Base-by-base conservation (phyloP, 2,113 vertebrate genomes). In the Propithecus coquereli region DNA sequence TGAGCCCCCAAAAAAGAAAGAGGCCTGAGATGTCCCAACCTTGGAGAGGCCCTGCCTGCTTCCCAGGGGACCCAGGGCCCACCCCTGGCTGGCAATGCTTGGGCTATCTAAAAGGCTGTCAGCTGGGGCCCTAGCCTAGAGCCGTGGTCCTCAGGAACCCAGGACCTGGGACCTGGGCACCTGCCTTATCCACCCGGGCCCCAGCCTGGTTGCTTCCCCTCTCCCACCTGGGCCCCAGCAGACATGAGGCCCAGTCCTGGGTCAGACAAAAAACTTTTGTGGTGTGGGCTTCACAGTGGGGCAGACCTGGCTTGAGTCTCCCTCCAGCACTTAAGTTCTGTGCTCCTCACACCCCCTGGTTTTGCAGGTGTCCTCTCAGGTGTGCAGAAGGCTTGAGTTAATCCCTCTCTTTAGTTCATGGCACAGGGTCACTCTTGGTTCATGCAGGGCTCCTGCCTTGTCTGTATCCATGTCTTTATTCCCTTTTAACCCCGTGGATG, bases 81-180 rank as follows among this genome's bases (percentile, higher is more conserved):
- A 40, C 0, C 1, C 7, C 40, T 30, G 71, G 17, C 34, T 83
- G 74, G 63, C 70, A 86, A 45, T 25, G 34, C 23, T 61, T 12
- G 0, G 40, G 14, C 80, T 34, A 80, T 3, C 17, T 22, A 9
- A 3, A n/a, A 18, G 12, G 13, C 50, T 10, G 8, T 32, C 50
- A 68, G 32, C 79, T 59, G 47, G 32, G 37, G 27, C 74, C 63
- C 45, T 17, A n/a, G 37, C 76, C 50, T 11, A 37, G 37, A 3
- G 12, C 14, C 0, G 0, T 13, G 32, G 25, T 14, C 16, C n/a
- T 84, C 27, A 0, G 1, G 79, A 88, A 30, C 57, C 43, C 18
- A 16, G 57, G n/a, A 32, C 61, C 23, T 32, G 10, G 63, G 68
- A 37, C 34, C 11, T 6, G 13, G 66, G 90, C 68, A 27, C 16